These are phyloP conservation scores for Lophochroa leadbeateri DNA, from an alignment of 2,113 vertebrate species.

Conservation along the genomic window DNA sequence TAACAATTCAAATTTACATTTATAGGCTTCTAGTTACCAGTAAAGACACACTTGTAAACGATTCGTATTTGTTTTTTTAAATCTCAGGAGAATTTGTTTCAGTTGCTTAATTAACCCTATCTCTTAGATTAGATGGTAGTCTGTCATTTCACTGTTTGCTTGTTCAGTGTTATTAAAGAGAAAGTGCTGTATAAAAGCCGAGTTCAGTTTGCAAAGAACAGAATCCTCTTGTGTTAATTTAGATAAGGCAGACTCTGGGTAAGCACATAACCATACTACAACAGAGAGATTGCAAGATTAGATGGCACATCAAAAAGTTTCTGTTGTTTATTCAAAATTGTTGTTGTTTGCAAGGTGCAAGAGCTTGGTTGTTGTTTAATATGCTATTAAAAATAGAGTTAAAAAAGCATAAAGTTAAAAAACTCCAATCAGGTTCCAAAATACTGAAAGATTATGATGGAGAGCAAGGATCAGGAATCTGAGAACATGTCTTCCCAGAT, in stretches of 20 bases:
- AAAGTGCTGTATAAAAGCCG: neutral
- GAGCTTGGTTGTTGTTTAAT: neutral
- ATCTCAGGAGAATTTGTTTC: neutral
- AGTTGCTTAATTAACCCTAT: neutral
- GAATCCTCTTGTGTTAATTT: neutral
- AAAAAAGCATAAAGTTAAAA: neutral
- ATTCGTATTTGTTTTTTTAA: neutral
- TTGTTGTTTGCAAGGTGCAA: neutral
- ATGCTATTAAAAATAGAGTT: neutral
- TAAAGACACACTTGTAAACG: neutral
- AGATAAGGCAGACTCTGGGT: neutral
- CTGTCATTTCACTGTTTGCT: neutral
- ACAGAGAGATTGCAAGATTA: neutral
- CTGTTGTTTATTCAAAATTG: neutral
- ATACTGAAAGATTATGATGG: neutral
- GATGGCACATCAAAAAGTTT: neutral
- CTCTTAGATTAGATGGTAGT: neutral
- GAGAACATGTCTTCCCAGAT: neutral
- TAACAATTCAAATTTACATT: neutral
- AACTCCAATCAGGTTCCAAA: neutral
- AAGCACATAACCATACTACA: neutral
- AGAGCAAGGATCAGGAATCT: neutral
- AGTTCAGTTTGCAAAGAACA: neutral
- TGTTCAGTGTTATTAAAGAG: neutral
- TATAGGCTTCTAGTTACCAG: neutral